Percentiles rank a stretch among this genome's conserved stretches.
phyloP scores from a whole-genome alignment of 2,113 vertebrate species.

The Gymnobelideus leadbeateri region DNA sequence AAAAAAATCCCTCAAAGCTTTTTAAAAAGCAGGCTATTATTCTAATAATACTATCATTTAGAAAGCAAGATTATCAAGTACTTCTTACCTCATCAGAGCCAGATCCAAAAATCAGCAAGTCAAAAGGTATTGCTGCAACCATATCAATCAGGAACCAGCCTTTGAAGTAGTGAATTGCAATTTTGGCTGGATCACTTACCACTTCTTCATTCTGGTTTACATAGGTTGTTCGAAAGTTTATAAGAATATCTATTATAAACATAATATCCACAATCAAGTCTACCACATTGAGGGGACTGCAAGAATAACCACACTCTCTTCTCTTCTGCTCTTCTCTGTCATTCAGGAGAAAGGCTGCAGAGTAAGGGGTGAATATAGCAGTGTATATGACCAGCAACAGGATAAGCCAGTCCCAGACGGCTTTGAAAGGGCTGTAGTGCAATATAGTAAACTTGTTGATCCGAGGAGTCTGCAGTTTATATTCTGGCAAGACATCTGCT shows the following conservation, averaged over 20 bases:
- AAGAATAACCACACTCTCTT: constrained; percentile 97
- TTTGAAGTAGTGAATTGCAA: constrained; percentile 99
- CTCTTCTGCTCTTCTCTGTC: constrained; percentile 95
- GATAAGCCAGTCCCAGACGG: constrained; percentile 99
- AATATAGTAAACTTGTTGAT: constrained; percentile 99
- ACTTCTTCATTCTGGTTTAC: constrained; percentile 99
- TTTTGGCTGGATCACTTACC: constrained; percentile 98
- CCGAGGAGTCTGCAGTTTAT: constrained; percentile 97
- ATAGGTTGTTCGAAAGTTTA: constrained; percentile 99
- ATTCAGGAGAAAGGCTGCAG: constrained; percentile 98
- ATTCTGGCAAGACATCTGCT: constrained; percentile 97
- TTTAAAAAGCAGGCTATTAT: not conserved
- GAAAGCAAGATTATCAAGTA: constrained; percentile 63
- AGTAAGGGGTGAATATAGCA: constrained; percentile 98
- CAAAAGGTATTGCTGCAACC: constrained; percentile 99
- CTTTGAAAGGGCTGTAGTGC: constrained; percentile 99
- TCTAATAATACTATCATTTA: constrained; percentile 26
- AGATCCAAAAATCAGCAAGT: constrained; percentile 99
- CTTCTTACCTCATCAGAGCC: constrained; percentile 98
- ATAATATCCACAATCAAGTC: constrained; percentile 99
- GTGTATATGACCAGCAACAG: constrained; percentile 98
- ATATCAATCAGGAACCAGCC: constrained; percentile 99
- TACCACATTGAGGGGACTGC: constrained; percentile 97
- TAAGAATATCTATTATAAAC: constrained; percentile 99
- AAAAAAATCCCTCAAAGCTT: constrained; percentile 30